These are phyloP conservation scores for Gisinianus flammeolus DNA, from an alignment of 2,888 invertebrate genomes.

Conservation along the genomic window DNA sequence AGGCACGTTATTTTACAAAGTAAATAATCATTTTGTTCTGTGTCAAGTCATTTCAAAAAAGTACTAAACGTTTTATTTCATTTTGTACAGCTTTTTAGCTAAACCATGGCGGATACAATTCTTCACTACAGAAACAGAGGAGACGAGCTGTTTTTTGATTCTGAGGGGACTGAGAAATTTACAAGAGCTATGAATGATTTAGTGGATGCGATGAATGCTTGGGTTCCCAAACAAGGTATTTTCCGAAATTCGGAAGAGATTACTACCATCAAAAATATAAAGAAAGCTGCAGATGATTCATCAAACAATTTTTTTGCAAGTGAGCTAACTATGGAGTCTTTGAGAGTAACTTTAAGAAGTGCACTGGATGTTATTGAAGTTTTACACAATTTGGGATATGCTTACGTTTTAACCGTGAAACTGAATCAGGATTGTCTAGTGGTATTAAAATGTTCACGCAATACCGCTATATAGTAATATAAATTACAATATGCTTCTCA, in stretches of 20 bases:
- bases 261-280: neutral
- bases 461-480: neutral
- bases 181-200: constrained; percentile 28
- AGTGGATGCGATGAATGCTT: constrained; percentile 35
- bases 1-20: too few relatives aligned
- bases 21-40: neutral
- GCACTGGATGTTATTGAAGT: constrained; percentile 32
- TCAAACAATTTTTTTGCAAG: constrained; percentile 31
- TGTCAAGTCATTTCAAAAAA: neutral
- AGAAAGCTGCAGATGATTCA: neutral
- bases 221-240: constrained; percentile 23
- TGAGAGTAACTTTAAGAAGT: constrained; percentile 19
- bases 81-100: constrained; percentile 5
- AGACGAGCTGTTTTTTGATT: neutral
- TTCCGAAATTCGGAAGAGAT: neutral
- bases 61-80: neutral
- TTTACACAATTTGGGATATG: constrained; percentile 13
- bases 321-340: constrained; percentile 13
- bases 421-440: constrained; percentile 44
- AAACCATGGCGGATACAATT: neutral
- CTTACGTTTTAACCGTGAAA: constrained; percentile 36
- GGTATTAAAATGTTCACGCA: constrained; percentile 9
- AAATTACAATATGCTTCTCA: neutral
- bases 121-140: neutral
- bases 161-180: constrained; percentile 18